Base-by-base conservation (phyloP, 2,113 vertebrate genomes). In the Typhlomys cinereus region DNA sequence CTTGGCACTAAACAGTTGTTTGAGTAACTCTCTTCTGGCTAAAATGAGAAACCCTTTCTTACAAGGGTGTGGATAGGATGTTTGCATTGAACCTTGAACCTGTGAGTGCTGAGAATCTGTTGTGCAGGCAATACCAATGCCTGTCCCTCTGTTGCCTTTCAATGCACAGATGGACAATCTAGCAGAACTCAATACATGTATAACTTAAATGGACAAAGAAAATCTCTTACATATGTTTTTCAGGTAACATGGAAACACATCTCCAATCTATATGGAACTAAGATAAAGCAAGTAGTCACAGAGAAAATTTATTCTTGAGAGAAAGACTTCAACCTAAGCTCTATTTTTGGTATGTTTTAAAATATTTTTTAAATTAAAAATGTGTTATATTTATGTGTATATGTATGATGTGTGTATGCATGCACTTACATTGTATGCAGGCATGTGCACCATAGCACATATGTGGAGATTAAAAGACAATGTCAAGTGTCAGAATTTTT, bases 301-400 rank as follows among this genome's bases (percentile, higher is more conserved):
- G 90, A 93, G 66, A 61, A 31, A 94, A 88, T 0, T 66, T 92
- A 39, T 39, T 92, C 66, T 67, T 25, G 20, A 85, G 71, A 62
- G 66, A 54, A 89, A 94, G 31, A 78, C 36, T 50, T 85, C 75
- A 82, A 88, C 48, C 14, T 82, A 66, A 95, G 92, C 61, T 89
- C 41, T 20, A 62, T 92, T 75, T 84, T 61, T 81, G 59, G 39
- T 75, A n/a, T 73, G 48, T 74, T 93, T 94, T 87, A 36, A 61
- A 92, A 80, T 89, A 69, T 89, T 86, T 95, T 94, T 90, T 46
- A 75, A 93, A 90, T 83, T 87, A 78, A 91, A 95, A 94, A 52
- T n/a, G n/a, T n/a, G n/a, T n/a, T n/a, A n/a, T n/a, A n/a, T 44
- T 57, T 83, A 39, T 76, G 23, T 88, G 44, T 5, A 92, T 71